Evolutionary conservation across 2,797 vertebrate species (phyloP).

Genomic region (Botia kubotai): DNA sequence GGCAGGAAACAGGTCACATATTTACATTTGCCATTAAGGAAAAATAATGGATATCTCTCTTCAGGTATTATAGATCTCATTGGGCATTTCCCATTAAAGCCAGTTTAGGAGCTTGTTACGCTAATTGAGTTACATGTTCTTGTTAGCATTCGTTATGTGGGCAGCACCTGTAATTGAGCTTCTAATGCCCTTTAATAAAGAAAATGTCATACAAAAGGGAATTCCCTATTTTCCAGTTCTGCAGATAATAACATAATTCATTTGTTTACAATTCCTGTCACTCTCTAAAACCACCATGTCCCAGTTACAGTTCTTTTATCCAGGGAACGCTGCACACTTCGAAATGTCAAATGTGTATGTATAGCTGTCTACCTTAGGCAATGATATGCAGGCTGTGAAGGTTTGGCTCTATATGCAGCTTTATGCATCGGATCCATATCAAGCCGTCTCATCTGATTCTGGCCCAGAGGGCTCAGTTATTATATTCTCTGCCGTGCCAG

Average conservation of each 20-base stretch:
- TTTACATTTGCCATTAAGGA: neutral
- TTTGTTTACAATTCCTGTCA: conserved; percentile 56
- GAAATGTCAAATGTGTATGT: conserved; percentile 59
- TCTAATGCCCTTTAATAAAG: neutral
- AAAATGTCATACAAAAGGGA: conserved; percentile 29
- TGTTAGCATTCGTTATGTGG: neutral
- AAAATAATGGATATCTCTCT: neutral
- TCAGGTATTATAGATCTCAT: neutral
- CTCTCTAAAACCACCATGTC: conserved; percentile 50
- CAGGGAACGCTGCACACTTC: conserved; percentile 59
- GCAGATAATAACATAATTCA: conserved; percentile 57
- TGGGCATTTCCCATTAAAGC: neutral
- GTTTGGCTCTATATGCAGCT: conserved; percentile 46
- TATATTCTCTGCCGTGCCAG: conserved; percentile 46
- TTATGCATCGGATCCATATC: conserved; percentile 54
- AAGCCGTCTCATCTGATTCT: conserved; percentile 41
- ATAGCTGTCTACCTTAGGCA: conserved; percentile 56
- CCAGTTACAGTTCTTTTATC: conserved; percentile 62
- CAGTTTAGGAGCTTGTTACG: neutral
- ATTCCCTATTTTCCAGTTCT: conserved; percentile 52
- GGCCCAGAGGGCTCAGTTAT: conserved; percentile 39
- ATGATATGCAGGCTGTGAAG: conserved; percentile 54
- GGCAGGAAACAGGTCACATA: neutral
- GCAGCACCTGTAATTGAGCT: neutral
- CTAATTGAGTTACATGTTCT: neutral